Conservation (phyloP, 2,888 invertebrate species). For the Ophraella communa region DNA sequence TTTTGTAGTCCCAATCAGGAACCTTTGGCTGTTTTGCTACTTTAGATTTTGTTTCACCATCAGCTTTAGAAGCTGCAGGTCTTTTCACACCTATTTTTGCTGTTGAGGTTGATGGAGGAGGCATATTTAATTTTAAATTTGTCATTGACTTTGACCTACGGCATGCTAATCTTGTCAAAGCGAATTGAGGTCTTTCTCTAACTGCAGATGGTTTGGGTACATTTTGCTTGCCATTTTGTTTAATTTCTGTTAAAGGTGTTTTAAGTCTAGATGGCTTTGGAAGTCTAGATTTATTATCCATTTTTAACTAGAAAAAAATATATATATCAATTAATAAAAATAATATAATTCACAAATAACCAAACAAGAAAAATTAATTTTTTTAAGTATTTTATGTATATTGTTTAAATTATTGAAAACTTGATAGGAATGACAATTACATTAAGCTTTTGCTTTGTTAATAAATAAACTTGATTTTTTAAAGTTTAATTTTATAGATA, state of each 20-base stretch:
- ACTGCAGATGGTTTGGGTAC: neutral
- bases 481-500: no score
- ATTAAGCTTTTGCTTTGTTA: no score
- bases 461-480: no score
- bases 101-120: neutral
- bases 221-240: slow-evolving; percentile 7
- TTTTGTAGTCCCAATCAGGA: slow-evolving; percentile 58
- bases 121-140: slow-evolving; percentile 24
- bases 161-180: neutral
- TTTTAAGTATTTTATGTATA: no score
- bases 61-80: slow-evolving; percentile 18
- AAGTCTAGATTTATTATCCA: slow-evolving; percentile 22
- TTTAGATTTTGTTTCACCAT: slow-evolving; percentile 40
- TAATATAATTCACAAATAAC: neutral
- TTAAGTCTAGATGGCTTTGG: slow-evolving; percentile 28
- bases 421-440: no score
- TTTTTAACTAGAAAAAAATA: neutral
- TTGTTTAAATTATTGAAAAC: no score
- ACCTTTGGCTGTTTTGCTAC: slow-evolving; percentile 39
- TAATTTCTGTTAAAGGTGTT: neutral
- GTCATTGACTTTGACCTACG: slow-evolving; percentile 37
- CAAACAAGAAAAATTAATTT: no score
- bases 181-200: neutral
- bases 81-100: slow-evolving; percentile 22
- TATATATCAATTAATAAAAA: neutral